phyloP scores from a whole-genome alignment of 2,888 invertebrate genomes.

The Chrysolina americana region DNA sequence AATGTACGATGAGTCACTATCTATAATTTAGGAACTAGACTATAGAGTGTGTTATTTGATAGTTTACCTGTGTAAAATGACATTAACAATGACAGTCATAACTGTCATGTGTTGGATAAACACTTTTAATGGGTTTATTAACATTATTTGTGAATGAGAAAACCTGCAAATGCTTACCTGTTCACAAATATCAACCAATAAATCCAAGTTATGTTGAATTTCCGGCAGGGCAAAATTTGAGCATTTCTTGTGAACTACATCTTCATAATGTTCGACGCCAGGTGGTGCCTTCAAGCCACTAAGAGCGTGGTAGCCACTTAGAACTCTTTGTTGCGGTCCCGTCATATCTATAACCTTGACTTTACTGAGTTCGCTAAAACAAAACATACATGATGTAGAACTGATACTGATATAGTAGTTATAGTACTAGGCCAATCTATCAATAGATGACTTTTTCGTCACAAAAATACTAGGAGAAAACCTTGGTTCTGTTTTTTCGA shows the following conservation, averaged over 20 bases:
- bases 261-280: conserved; percentile 76
- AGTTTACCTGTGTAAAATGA: no score
- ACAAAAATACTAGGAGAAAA: no score
- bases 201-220: conserved; percentile 90
- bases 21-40: no score
- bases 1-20: no score
- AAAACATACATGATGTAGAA: conserved; percentile 16
- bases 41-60: no score
- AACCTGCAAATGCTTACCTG: conserved; percentile 72
- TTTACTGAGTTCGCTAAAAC: conserved; percentile 79
- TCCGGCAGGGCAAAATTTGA: conserved; percentile 88
- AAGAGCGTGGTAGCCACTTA: conserved; percentile 94
- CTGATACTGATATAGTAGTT: not conserved
- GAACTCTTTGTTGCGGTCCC: conserved; percentile 92
- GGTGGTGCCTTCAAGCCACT: conserved; percentile 75
- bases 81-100: no score
- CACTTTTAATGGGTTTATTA: not conserved
- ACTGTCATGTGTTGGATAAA: no score
- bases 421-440: no score
- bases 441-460: no score
- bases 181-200: conserved; percentile 94
- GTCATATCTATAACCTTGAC: conserved; percentile 99
- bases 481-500: no score
- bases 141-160: not conserved
- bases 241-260: conserved; percentile 75